These are phyloP conservation scores for Cerastis rubricosa DNA, from an alignment of 2,888 invertebrate species.

Conservation along the genomic window DNA sequence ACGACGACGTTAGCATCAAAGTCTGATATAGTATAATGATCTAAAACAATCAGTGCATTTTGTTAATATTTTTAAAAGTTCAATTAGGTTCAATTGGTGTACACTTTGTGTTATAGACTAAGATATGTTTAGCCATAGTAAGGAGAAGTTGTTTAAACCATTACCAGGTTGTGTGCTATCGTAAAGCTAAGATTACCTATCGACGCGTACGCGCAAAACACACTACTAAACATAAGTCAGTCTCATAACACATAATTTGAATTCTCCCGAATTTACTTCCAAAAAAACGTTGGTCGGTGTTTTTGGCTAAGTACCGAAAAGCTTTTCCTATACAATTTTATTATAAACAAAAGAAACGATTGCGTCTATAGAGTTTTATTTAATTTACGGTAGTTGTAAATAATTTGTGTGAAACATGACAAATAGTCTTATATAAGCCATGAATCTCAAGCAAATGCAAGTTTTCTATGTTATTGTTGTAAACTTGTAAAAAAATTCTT, in stretches of 20 bases:
- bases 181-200: constrained; percentile 63
- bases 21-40: constrained; percentile 63
- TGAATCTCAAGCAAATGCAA: constrained; percentile 69
- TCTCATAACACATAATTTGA: constrained; percentile 18
- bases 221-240: constrained; percentile 19
- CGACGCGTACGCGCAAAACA: constrained; percentile 50
- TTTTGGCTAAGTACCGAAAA: constrained; percentile 25
- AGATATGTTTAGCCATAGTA: constrained; percentile 81
- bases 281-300: neutral
- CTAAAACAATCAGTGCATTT: constrained; percentile 56
- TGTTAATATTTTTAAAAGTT: constrained; percentile 57
- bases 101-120: constrained; percentile 77
- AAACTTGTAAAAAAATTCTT: constrained; percentile 50
- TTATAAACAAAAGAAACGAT: constrained; percentile 45
- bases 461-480: constrained; percentile 56
- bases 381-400: constrained; percentile 55
- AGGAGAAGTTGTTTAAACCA: constrained; percentile 81
- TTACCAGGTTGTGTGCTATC: constrained; percentile 88
- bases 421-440: constrained; percentile 66
- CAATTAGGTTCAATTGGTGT: constrained; percentile 65
- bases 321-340: constrained; percentile 22
- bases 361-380: constrained; percentile 49
- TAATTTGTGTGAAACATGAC: constrained; percentile 65
- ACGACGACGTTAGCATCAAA: constrained; percentile 56
- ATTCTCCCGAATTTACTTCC: neutral